phyloP scores from a whole-genome alignment of 2,888 invertebrate genomes.

The Ecdyonurus torrentis region DNA sequence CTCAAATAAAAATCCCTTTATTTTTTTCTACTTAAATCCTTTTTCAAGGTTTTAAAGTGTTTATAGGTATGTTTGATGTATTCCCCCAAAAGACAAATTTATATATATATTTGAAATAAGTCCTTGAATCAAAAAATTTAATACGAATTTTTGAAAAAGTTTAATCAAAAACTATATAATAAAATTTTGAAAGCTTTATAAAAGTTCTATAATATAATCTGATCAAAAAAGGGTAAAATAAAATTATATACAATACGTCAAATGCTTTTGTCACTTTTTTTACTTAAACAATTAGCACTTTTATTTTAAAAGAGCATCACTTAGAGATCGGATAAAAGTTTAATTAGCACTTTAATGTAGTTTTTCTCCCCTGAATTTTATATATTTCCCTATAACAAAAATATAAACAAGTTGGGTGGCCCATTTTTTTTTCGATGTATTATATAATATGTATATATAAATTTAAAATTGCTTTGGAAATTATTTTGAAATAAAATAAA shows the following conservation, averaged over 20 bases:
- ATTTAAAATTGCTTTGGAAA: too few relatives aligned
- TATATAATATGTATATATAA: too few relatives aligned
- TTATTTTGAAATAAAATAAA: too few relatives aligned
- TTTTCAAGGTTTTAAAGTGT: too few relatives aligned
- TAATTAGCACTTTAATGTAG: background rate
- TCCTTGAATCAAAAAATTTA: too few relatives aligned
- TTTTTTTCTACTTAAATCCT: too few relatives aligned
- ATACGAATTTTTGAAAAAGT: too few relatives aligned
- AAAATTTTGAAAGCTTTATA: background rate
- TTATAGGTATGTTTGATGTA: too few relatives aligned
- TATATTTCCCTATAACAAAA: background rate
- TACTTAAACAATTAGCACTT: background rate
- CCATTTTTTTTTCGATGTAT: background rate
- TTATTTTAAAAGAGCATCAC: background rate
- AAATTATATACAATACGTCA: background rate
- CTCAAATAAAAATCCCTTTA: too few relatives aligned
- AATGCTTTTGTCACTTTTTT: slow-evolving; percentile 1
- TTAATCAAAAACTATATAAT: background rate
- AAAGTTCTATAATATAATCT: background rate
- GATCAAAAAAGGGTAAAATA: background rate
- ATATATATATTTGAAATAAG: too few relatives aligned
- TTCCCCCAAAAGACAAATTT: too few relatives aligned
- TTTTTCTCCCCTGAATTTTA: background rate
- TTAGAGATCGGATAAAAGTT: background rate
- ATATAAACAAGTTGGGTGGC: background rate